These are phyloP conservation scores for human DNA, from an alignment of 2,113 vertebrate species.

Conservation along the genomic window DNA sequence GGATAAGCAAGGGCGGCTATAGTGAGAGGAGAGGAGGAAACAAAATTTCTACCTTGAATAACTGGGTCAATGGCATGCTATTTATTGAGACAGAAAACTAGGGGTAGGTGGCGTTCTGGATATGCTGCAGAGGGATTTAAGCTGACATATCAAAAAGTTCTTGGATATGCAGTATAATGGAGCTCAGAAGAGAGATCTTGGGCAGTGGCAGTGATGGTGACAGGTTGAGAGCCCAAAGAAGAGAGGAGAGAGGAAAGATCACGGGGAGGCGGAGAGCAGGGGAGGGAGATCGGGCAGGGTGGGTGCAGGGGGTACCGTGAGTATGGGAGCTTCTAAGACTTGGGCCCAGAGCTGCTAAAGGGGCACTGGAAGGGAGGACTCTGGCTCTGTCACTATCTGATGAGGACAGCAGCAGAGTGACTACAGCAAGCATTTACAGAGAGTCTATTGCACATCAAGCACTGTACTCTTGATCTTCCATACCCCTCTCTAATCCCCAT, in stretches of 20 bases:
- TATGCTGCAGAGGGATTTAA: background rate
- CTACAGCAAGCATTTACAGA: background rate
- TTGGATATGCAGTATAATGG: background rate
- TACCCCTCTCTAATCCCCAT: background rate
- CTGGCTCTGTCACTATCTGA: background rate
- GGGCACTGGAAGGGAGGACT: background rate
- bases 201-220: background rate
- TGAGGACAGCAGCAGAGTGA: background rate
- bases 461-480: fast-evolving
- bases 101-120: background rate
- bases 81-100: background rate
- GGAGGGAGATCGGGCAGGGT: background rate
- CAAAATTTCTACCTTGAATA: background rate
- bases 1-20: background rate
- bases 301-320: no score
- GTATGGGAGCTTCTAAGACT: background rate
- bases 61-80: background rate
- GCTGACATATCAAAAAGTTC: background rate
- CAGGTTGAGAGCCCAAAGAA: background rate
- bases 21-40: background rate
- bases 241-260: background rate
- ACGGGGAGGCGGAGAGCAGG: no score
- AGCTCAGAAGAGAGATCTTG: background rate
- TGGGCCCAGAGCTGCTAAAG: background rate
- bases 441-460: background rate